phyloP scores from a whole-genome alignment of 2,113 vertebrate species.

The Gobio gobio region DNA sequence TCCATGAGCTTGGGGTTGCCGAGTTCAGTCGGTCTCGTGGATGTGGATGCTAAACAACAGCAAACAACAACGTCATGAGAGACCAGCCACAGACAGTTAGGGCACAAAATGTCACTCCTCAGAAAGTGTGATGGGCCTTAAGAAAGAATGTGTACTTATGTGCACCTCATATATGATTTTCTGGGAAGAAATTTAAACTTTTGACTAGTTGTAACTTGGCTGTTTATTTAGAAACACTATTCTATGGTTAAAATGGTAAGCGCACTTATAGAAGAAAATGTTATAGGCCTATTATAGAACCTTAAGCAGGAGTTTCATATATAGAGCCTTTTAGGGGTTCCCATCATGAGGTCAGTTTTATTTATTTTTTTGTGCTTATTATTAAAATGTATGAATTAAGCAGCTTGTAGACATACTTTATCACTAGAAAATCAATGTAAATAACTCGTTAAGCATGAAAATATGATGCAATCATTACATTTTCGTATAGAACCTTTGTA shows the following conservation, averaged over 20 bases:
- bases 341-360: too few species aligned
- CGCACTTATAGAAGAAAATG: too few species aligned
- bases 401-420: too few species aligned
- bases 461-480: too few species aligned
- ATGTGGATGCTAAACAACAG: slow-evolving; percentile 39
- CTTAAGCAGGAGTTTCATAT: too few species aligned
- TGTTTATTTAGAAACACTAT: neutral
- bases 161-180: neutral
- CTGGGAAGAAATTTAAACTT: neutral
- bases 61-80: slow-evolving; percentile 24
- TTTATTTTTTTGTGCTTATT: too few species aligned
- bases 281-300: too few species aligned
- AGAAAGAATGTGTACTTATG: neutral
- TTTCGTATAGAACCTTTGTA: too few species aligned
- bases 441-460: too few species aligned
- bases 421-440: too few species aligned
- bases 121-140: neutral
- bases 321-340: too few species aligned
- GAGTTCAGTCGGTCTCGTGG: slow-evolving; percentile 40
- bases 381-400: too few species aligned
- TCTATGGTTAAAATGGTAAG: neutral
- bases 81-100: neutral
- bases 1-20: slow-evolving; percentile 4
- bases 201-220: neutral
- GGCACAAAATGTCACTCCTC: neutral